These are phyloP conservation scores for Campoletis raptor DNA, from an alignment of 2,888 invertebrate genomes.

Conservation along the genomic window DNA sequence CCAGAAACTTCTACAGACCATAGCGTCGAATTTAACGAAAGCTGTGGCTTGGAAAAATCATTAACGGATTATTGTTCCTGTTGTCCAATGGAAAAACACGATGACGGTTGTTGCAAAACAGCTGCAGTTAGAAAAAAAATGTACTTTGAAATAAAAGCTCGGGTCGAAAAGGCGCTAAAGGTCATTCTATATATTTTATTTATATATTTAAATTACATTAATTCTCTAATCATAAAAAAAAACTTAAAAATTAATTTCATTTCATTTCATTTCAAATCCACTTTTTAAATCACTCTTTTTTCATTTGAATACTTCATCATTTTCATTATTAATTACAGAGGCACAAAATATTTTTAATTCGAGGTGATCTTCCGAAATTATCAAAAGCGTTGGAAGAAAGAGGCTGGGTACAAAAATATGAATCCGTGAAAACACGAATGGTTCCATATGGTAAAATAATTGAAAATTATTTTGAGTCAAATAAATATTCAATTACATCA, in stretches of 20 bases:
- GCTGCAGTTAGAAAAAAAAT: constrained; percentile 72
- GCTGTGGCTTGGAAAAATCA: constrained; percentile 68
- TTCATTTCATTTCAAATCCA: too few relatives aligned
- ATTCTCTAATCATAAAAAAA: too few relatives aligned
- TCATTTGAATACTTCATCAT: not conserved
- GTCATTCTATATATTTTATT: constrained; percentile 57
- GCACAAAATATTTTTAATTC: constrained; percentile 80
- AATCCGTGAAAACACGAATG: constrained; percentile 79
- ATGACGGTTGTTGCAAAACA: constrained; percentile 69
- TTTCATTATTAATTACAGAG: constrained; percentile 67
- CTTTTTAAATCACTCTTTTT: not conserved
- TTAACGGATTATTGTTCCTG: constrained; percentile 72
- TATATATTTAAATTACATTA: not conserved
- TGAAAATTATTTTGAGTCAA: not conserved
- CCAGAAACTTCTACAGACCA: constrained; percentile 62
- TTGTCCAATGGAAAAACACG: constrained; percentile 68
- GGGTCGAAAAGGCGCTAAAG: constrained; percentile 76
- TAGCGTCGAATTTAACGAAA: constrained; percentile 71
- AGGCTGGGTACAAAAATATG: constrained; percentile 82
- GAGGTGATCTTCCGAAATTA: constrained; percentile 81
- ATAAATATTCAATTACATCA: not conserved
- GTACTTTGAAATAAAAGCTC: constrained; percentile 76
- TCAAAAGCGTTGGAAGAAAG: constrained; percentile 78
- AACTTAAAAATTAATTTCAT: too few relatives aligned
- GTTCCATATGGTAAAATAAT: constrained; percentile 79